These are phyloP conservation scores for Drosophila nebulosa DNA, from an alignment of 1,140 invertebrate species.

Conservation along the genomic window DNA sequence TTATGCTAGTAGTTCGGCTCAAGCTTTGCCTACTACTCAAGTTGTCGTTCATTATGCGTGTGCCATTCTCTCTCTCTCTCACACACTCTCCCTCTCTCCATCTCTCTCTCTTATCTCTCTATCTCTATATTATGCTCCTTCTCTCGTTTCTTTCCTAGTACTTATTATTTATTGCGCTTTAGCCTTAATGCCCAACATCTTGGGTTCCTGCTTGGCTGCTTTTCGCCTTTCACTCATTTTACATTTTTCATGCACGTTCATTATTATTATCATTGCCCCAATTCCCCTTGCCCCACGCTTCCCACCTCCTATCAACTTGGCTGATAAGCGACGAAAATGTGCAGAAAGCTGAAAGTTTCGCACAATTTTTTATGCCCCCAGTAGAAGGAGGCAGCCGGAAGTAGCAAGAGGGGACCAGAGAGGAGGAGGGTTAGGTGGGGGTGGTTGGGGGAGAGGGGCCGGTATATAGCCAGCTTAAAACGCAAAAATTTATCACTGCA, in stretches of 20 bases:
- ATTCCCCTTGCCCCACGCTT: constrained; percentile 21
- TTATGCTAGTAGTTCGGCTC: constrained; percentile 64
- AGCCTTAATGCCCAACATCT: constrained; percentile 53
- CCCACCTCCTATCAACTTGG: constrained; percentile 28
- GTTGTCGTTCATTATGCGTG: constrained; percentile 71
- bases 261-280: constrained; percentile 63
- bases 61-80: constrained; percentile 46
- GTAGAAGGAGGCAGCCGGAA: constrained; percentile 3
- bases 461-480: constrained; percentile 14
- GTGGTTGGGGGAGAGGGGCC: neutral
- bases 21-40: constrained; percentile 55
- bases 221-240: constrained; percentile 62
- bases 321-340: constrained; percentile 77
- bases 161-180: constrained; percentile 78
- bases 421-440: neutral
- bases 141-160: neutral
- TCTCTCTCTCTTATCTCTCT: neutral
- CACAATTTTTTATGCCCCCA: constrained; percentile 74
- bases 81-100: neutral
- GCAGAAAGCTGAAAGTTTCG: constrained; percentile 77
- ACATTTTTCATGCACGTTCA: constrained; percentile 78
- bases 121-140: neutral
- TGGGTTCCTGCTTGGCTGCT: constrained; percentile 32
- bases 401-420: neutral
- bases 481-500: constrained; percentile 71